Percentiles rank a stretch among this genome's conserved stretches.
Evolutionary conservation across 2,113 vertebrate species (phyloP).

Genomic region (Talpa occidentalis): DNA sequence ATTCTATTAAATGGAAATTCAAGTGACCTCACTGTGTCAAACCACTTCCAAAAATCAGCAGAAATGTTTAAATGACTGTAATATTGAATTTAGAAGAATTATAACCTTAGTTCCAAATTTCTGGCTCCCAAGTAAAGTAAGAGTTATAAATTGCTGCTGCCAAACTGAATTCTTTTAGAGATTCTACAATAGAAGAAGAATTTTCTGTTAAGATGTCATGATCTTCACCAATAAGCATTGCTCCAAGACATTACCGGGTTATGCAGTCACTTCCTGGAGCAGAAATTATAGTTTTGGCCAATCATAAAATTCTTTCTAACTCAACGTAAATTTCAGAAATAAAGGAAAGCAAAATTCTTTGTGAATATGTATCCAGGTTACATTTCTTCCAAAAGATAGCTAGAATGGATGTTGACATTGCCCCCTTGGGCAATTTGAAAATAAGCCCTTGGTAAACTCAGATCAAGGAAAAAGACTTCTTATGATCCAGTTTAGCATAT

Average conservation of each 20-base stretch:
- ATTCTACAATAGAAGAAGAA: background rate
- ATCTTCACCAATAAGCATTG: background rate
- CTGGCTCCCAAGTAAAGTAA: background rate
- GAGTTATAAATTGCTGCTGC: background rate
- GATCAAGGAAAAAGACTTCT: background rate
- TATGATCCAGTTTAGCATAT: background rate
- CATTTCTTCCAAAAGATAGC: background rate
- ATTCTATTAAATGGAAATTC: background rate
- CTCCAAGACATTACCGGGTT: background rate
- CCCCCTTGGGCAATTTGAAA: background rate
- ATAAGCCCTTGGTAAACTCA: background rate
- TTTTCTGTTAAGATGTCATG: conserved; percentile 14
- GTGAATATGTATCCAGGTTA: background rate
- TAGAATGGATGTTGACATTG: background rate
- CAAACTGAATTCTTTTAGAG: conserved; percentile 33
- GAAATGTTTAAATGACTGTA: conserved; percentile 12
- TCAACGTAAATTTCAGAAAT: background rate
- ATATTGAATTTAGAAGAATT: conserved; percentile 26
- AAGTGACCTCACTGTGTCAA: background rate
- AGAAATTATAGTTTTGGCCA: background rate
- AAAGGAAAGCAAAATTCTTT: background rate
- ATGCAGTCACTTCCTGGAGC: background rate
- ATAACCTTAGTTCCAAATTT: background rate
- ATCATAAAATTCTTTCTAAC: background rate
- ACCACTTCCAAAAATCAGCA: background rate